phyloP scores from a whole-genome alignment of 2,797 vertebrate genomes.

The Emys orbicularis region DNA sequence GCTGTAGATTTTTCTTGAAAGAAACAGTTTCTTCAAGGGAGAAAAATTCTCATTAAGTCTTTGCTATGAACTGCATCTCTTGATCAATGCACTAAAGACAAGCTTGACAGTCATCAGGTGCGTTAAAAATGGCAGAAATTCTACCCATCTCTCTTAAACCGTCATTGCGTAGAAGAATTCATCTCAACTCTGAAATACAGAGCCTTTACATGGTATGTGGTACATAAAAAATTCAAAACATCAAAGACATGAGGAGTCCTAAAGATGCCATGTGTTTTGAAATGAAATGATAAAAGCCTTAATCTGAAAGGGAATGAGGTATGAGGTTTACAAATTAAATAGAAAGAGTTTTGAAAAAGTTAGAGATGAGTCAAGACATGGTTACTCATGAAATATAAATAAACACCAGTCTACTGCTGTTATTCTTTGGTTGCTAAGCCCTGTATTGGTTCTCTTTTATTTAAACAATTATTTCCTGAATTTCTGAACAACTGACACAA shows the following conservation, averaged over 20 bases:
- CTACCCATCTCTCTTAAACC: slow-evolving; percentile 53
- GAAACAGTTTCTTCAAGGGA: slow-evolving; percentile 19
- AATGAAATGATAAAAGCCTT: slow-evolving; percentile 78
- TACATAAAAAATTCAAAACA: slow-evolving; percentile 75
- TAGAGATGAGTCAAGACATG: slow-evolving; percentile 21
- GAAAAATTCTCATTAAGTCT: slow-evolving; percentile 55
- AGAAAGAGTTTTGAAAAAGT: slow-evolving; percentile 65
- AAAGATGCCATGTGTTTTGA: slow-evolving; percentile 69
- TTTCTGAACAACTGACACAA: slow-evolving; percentile 54
- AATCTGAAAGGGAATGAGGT: slow-evolving; percentile 79
- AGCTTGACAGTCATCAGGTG: slow-evolving; percentile 56
- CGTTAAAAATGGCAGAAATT: slow-evolving; percentile 57
- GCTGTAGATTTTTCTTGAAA: slow-evolving; percentile 56
- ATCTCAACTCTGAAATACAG: slow-evolving; percentile 30
- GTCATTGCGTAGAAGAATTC: slow-evolving; percentile 56
- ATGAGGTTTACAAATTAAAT: slow-evolving; percentile 77
- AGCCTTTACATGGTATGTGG: slow-evolving; percentile 18
- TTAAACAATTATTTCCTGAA: slow-evolving; percentile 76
- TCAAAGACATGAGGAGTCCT: slow-evolving; percentile 68
- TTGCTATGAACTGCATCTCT: slow-evolving; percentile 54
- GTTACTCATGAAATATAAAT: slow-evolving; percentile 56
- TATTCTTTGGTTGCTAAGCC: slow-evolving; percentile 23
- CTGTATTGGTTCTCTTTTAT: slow-evolving; percentile 47
- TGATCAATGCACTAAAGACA: slow-evolving; percentile 51
- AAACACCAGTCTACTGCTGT: slow-evolving; percentile 13